Evolutionary conservation across 2,797 vertebrate species (phyloP).

Genomic region (Epinephelus malabaricus): DNA sequence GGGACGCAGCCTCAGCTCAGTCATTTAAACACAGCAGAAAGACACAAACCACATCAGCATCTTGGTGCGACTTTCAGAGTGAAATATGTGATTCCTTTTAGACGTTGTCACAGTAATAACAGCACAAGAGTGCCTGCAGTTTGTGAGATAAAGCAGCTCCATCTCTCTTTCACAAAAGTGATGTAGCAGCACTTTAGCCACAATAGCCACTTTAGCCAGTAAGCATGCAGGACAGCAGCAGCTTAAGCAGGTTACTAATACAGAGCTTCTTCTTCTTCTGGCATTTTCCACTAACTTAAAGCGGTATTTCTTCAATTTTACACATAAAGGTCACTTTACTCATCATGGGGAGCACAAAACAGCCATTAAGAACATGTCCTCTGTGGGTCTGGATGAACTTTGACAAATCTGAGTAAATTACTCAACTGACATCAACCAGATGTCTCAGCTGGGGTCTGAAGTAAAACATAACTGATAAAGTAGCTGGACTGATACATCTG

Average conservation of each 20-base stretch:
- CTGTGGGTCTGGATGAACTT: neutral
- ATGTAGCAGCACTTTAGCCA: constrained; percentile 6
- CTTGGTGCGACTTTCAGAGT: neutral
- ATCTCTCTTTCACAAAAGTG: neutral
- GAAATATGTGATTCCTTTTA: neutral
- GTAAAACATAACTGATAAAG: neutral
- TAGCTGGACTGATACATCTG: neutral
- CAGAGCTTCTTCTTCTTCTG: constrained; percentile 3
- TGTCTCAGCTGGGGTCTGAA: neutral
- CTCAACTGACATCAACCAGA: neutral
- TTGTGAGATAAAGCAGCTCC: neutral
- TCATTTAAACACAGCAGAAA: constrained; percentile 15
- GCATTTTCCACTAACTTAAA: neutral
- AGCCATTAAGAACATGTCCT: constrained; percentile 15
- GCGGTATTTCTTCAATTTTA: neutral
- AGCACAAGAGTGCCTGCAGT: constrained; percentile 2
- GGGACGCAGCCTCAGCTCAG: neutral
- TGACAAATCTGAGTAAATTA: neutral
- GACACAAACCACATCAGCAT: neutral
- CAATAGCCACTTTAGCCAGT: constrained; percentile 11
- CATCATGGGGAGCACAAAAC: neutral
- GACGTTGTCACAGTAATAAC: constrained; percentile 8
- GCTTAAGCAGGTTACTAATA: constrained; percentile 10
- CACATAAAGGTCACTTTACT: constrained; percentile 15
- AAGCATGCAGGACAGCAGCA: constrained; percentile 1